phyloP scores from a whole-genome alignment of 92 coral and sea anemone genomes.

The Zoanthus solanderi region DNA sequence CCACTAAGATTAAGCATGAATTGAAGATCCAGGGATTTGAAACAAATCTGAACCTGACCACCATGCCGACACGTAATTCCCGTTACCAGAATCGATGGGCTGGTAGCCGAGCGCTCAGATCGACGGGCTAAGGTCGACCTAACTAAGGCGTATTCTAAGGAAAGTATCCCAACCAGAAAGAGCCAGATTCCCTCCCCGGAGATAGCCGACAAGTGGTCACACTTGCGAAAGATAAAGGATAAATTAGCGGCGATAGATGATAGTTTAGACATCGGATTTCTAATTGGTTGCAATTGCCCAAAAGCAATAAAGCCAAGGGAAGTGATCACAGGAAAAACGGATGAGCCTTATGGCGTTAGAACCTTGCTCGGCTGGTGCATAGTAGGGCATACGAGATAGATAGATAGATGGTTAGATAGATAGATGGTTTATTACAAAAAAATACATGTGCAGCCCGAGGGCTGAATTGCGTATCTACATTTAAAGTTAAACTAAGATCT shows the following conservation, averaged over 20 bases:
- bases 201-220: slow-evolving; percentile 16
- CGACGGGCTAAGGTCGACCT: not conserved
- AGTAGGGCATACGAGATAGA: too few relatives aligned
- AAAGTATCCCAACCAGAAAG: slow-evolving; percentile 23
- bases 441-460: too few relatives aligned
- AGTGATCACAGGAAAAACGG: too few relatives aligned
- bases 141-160: slow-evolving; percentile 32
- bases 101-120: slow-evolving; percentile 21
- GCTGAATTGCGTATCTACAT: too few relatives aligned
- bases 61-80: slow-evolving; percentile 43
- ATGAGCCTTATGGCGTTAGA: too few relatives aligned
- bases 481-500: too few relatives aligned
- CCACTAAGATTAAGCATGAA: not conserved
- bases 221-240: slow-evolving; percentile 3
- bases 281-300: not conserved
- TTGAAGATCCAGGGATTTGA: slow-evolving; percentile 9
- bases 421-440: too few relatives aligned
- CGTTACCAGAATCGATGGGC: slow-evolving; percentile 35
- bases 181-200: slow-evolving; percentile 44
- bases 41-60: slow-evolving; percentile 27
- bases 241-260: not conserved
- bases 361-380: too few relatives aligned
- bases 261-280: not conserved
- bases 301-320: not conserved
- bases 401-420: too few relatives aligned